Conservation (phyloP, 2,888 invertebrate species). For the Pseudococcus jackbeardsleyi region DNA sequence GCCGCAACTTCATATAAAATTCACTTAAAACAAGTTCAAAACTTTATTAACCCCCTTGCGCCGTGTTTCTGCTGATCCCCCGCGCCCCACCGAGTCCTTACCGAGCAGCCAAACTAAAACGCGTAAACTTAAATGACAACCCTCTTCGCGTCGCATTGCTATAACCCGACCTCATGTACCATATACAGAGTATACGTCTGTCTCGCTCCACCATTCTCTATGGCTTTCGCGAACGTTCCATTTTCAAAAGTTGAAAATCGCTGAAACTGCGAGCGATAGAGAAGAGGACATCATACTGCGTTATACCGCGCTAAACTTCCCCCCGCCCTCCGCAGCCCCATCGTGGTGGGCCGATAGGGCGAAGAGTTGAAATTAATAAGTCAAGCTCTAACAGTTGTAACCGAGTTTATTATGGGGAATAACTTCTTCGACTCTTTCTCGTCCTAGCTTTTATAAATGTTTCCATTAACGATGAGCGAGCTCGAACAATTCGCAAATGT, state of each 20-base stretch:
- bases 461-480: slow-evolving; percentile 63
- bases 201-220: not conserved
- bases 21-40: slow-evolving; percentile 65
- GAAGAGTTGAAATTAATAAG: slow-evolving; percentile 63
- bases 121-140: slow-evolving; percentile 65
- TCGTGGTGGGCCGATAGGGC: not conserved
- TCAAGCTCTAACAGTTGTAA: slow-evolving; percentile 64
- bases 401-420: slow-evolving; percentile 63
- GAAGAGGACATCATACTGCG: slow-evolving; percentile 28
- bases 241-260: slow-evolving; percentile 55
- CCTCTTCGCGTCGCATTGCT: slow-evolving; percentile 59
- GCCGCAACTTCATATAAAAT: slow-evolving; percentile 65
- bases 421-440: slow-evolving; percentile 62
- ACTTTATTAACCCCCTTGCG: slow-evolving; percentile 62
- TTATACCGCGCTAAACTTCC: not conserved
- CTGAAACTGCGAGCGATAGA: slow-evolving; percentile 36
- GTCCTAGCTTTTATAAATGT: slow-evolving; percentile 60
- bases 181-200: not conserved
- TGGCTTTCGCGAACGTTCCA: not conserved
- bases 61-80: not conserved
- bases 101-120: slow-evolving; percentile 54
- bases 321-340: not conserved
- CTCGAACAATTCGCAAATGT: slow-evolving; percentile 61
- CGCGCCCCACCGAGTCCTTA: no score
- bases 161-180: not conserved